Percentiles rank a stretch among this genome's conserved stretches.
These are phyloP conservation scores for Anoplopoma fimbria DNA, from an alignment of 2,113 vertebrate species.

Conservation along the genomic window DNA sequence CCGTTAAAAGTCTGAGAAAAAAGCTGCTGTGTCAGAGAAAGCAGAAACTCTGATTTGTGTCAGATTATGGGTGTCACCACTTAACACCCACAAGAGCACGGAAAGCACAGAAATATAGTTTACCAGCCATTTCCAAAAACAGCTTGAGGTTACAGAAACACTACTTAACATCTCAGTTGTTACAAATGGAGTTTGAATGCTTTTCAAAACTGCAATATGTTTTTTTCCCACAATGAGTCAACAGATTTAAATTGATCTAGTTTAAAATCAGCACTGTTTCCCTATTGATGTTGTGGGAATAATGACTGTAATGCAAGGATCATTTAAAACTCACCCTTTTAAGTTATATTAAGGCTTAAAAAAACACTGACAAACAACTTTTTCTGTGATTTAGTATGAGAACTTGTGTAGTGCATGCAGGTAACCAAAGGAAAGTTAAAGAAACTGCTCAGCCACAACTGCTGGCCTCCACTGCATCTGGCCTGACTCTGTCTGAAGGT, in stretches of 20 bases:
- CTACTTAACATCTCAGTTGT: not conserved
- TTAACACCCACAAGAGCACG: not conserved
- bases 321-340: not conserved
- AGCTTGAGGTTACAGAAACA: not conserved
- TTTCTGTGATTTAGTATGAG: not conserved
- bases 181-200: not conserved
- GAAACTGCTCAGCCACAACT: not conserved
- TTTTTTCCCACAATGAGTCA: not conserved
- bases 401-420: not conserved
- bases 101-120: not conserved
- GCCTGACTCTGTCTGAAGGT: not conserved
- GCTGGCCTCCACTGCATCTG: not conserved
- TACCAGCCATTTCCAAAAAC: not conserved
- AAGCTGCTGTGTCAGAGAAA: not conserved
- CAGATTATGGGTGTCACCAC: slow-evolving; percentile 8
- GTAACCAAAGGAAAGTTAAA: not conserved
- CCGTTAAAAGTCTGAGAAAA: slow-evolving; percentile 2
- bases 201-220: not conserved
- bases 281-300: not conserved
- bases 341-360: too few relatives aligned
- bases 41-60: not conserved
- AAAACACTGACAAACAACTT: not conserved
- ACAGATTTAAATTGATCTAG: not conserved
- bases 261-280: too few relatives aligned
- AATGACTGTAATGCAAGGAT: not conserved